A percentile compares a stretch with the other conserved stretches of the same genome.
Evolutionary conservation across 2,113 vertebrate genomes (phyloP).

Genomic region (Centropus unirufus): DNA sequence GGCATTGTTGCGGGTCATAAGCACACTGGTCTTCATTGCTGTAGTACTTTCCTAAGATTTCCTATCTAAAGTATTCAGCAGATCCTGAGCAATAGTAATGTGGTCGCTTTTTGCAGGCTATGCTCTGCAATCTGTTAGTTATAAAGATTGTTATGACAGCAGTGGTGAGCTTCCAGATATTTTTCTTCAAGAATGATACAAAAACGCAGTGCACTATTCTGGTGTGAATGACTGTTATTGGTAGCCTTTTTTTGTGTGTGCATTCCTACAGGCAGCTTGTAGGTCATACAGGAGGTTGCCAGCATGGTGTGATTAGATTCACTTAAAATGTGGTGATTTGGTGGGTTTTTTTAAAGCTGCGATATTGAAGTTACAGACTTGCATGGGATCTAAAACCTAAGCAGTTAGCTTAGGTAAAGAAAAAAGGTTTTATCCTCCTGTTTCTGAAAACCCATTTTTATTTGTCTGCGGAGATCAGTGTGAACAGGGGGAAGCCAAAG

Average conservation of each 20-base stretch:
- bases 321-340: neutral
- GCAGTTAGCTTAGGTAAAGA: neutral
- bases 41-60: neutral
- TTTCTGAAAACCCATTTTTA: neutral
- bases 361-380: neutral
- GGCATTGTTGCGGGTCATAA: neutral
- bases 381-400: neutral
- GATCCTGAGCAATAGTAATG: neutral
- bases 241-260: neutral
- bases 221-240: neutral
- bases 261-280: neutral
- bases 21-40: neutral
- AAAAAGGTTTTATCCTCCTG: neutral
- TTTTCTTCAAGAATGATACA: neutral
- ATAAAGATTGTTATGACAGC: neutral
- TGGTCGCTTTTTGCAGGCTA: neutral
- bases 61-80: neutral
- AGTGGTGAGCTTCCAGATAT: neutral
- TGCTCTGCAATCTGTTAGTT: neutral
- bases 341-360: neutral
- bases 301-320: neutral
- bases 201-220: neutral
- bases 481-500: neutral
- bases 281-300: neutral
- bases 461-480: neutral